A percentile compares a stretch with the other conserved stretches of the same genome.
Evolutionary conservation across 2,113 vertebrate species (phyloP).

Genomic region (Rhizomys pruinosus): DNA sequence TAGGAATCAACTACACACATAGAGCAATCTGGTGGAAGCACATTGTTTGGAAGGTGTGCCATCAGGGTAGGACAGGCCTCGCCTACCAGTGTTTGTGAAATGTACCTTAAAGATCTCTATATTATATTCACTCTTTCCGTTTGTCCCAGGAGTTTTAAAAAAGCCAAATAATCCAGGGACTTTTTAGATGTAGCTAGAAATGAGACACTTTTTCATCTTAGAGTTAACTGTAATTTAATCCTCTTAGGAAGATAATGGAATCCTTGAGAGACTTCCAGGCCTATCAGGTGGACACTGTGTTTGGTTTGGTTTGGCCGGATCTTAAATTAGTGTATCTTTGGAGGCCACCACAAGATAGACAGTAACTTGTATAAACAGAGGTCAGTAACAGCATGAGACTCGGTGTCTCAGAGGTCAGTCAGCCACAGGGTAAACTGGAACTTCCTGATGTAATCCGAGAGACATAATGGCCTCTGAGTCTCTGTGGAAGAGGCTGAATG

Average conservation of each 20-base stretch:
- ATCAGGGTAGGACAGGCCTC: background rate
- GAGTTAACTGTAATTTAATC: constrained; percentile 16
- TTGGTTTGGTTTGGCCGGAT: background rate
- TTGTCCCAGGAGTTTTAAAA: background rate
- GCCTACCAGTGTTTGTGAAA: background rate
- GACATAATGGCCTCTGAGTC: background rate
- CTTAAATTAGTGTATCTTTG: background rate
- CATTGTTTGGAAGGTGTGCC: background rate
- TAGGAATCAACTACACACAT: background rate
- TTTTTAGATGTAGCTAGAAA: background rate
- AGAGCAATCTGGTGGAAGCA: background rate
- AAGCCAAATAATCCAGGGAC: background rate
- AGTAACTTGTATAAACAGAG: background rate
- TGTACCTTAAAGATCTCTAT: background rate
- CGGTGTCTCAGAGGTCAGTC: background rate
- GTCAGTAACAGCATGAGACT: background rate
- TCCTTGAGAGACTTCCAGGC: background rate
- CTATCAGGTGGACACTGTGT: background rate
- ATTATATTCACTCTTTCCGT: background rate
- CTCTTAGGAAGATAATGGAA: background rate
- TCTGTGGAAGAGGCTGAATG: background rate
- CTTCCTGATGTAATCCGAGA: background rate
- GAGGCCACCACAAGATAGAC: background rate
- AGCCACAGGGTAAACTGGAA: background rate
- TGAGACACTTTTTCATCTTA: background rate